phyloP scores from a whole-genome alignment of 2,797 vertebrate species.

The Gadopsis bispinosus region DNA sequence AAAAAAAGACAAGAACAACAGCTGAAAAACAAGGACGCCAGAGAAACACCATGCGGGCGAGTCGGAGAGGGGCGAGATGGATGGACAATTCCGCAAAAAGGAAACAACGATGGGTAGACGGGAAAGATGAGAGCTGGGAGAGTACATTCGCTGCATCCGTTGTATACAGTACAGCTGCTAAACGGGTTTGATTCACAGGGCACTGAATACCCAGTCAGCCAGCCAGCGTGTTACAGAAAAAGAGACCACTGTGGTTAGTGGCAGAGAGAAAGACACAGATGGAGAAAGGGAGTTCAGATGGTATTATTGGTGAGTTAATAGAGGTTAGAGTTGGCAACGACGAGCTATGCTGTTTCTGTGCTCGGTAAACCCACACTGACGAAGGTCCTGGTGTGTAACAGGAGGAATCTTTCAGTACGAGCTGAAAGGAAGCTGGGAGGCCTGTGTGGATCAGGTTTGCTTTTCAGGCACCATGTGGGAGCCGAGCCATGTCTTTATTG shows the following conservation, averaged over 20 bases:
- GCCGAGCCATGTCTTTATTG: constrained; percentile 58
- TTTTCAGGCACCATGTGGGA: constrained; percentile 70
- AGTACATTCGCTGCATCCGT: constrained; percentile 23
- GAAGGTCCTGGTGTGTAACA: constrained; percentile 62
- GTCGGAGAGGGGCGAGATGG: constrained; percentile 4
- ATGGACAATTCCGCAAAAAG: constrained; percentile 31
- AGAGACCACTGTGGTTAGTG: constrained; percentile 39
- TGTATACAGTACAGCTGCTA: constrained; percentile 36
- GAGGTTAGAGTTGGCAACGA: constrained; percentile 58
- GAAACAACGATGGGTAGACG: constrained; percentile 20
- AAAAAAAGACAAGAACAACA: constrained; percentile 1
- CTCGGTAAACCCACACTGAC: constrained; percentile 56
- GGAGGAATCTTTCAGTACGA: constrained; percentile 71
- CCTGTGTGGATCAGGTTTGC: constrained; percentile 63
- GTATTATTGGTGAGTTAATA: constrained; percentile 53
- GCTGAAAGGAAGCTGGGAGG: constrained; percentile 61
- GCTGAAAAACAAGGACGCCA: constrained; percentile 24
- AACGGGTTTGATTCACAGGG: constrained; percentile 44
- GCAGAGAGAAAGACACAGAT: constrained; percentile 30
- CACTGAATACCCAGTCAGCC: constrained; percentile 39
- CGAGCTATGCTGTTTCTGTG: constrained; percentile 25
- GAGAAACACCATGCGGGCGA: constrained; percentile 38
- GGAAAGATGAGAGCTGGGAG: constrained; percentile 32
- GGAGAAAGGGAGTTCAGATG: constrained; percentile 39
- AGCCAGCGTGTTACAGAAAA: constrained; percentile 32